Conservation (phyloP, 2,113 vertebrate species). For the Mormyrus iriodes region DNA sequence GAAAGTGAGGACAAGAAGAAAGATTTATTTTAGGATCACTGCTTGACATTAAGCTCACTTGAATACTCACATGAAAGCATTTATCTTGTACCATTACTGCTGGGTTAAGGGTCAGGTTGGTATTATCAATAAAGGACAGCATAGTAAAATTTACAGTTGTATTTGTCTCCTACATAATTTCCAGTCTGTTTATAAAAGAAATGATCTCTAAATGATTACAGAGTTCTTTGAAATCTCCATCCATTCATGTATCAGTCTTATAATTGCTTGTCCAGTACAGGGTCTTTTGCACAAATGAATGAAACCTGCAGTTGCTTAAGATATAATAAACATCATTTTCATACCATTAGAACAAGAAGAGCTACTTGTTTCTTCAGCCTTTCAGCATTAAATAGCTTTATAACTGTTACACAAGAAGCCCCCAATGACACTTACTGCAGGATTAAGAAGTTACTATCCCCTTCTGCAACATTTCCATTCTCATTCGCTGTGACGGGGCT, state of each 20-base stretch:
- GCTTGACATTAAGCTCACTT: slow-evolving; percentile 25
- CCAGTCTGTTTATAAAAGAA: not conserved
- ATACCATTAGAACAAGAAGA: not conserved
- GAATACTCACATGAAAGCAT: not conserved
- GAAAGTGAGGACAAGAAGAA: not conserved
- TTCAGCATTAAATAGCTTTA: not conserved
- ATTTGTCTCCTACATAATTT: not conserved
- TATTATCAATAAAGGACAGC: not conserved
- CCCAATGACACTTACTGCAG: not conserved
- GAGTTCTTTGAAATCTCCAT: not conserved
- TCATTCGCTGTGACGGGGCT: not conserved
- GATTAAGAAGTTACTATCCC: not conserved
- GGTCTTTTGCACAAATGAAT: not conserved
- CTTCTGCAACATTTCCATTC: not conserved
- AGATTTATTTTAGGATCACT: slow-evolving; percentile 35
- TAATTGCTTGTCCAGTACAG: not conserved
- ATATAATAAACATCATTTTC: not conserved
- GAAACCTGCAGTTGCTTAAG: not conserved
- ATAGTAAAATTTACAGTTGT: not conserved
- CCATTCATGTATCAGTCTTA: not conserved
- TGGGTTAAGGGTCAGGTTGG: not conserved
- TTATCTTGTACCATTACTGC: not conserved
- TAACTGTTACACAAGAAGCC: not conserved
- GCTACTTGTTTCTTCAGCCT: not conserved
- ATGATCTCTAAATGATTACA: not conserved